These are phyloP conservation scores for Byasa hedistus DNA, from an alignment of 2,888 invertebrate species.

Conservation along the genomic window DNA sequence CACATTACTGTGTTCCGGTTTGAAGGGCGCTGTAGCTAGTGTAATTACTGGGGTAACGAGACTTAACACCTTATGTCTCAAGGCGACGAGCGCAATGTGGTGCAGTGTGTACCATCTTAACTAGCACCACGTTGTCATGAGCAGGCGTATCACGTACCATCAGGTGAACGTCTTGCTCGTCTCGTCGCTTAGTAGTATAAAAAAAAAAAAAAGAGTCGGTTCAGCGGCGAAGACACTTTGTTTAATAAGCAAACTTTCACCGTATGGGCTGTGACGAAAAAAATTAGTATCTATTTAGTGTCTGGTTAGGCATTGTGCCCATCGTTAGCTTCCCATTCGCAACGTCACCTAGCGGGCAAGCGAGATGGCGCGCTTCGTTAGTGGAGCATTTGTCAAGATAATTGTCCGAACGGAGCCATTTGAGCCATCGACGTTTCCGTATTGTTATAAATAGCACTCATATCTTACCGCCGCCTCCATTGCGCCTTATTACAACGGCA, in stretches of 20 bases:
- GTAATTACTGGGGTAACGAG: too few species aligned
- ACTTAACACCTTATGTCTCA: too few species aligned
- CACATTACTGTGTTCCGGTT: too few species aligned
- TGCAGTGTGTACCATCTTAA: too few species aligned
- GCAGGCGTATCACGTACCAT: too few species aligned
- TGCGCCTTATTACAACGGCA: slow-evolving; percentile 1
- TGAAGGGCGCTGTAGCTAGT: too few species aligned
- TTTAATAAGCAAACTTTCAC: slow-evolving; percentile 56
- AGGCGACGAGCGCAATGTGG: too few species aligned
- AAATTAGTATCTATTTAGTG: slow-evolving; percentile 59
- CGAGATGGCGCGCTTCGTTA: slow-evolving; percentile 64
- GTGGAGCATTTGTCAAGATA: slow-evolving; percentile 73
- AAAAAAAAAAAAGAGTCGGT: slow-evolving; percentile 26
- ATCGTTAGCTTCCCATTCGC: slow-evolving; percentile 66
- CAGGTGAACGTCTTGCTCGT: too few species aligned
- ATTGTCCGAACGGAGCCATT: slow-evolving; percentile 64
- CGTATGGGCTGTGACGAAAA: slow-evolving; percentile 37
- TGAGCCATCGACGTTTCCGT: slow-evolving; percentile 63
- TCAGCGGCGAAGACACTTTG: slow-evolving; percentile 39
- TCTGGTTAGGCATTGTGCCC: slow-evolving; percentile 50
- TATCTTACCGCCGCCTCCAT: slow-evolving; percentile 3
- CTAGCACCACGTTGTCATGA: too few species aligned
- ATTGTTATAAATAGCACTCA: slow-evolving; percentile 51
- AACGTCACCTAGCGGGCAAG: slow-evolving; percentile 56
- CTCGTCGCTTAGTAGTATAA: too few species aligned